Evolutionary conservation across 2,888 invertebrate genomes (phyloP), one percentile per base, ranked within the genome.

Genomic region (Eutolmus rufibarbis): DNA sequence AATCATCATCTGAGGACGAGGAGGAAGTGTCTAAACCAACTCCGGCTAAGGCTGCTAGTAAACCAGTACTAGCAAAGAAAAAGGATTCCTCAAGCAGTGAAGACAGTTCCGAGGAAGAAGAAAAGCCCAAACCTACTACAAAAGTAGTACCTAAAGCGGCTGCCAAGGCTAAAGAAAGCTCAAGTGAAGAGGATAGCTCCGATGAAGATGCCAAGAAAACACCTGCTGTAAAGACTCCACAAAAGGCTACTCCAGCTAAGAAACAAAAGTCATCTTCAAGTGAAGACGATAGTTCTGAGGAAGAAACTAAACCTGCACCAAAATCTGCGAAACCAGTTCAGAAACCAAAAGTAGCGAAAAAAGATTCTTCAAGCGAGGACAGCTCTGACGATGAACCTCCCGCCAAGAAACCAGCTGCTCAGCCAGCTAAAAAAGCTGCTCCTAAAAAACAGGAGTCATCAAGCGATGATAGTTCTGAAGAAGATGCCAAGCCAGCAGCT

Each of bases 241-340:
- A 3, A n/a, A 74, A 43, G 2, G 91, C 87, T 57, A 16, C 37
- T 57, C 28, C 37, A 23, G 90, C 57, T 86, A 87, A 57, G 74
- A 85, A 88, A 46, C 86, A 46, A 74, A 23, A 82, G 19, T 56
- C 81, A 5, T 89, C 89, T 87, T 90, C 90, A 86, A 91, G 88
- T 90, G 93, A 93, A 87, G 93, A 93, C 87, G 92, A 93, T 34
- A 93, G 91, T 86, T 90, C 90, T 16, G 93, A 93, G 78, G 92
- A 92, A 43, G 92, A 91, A 85, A 89, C 89, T 43, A 66, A 89
- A 8, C 87, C 89, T 8, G 77, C 87, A 86, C 57, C 85, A 87
- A 56, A 56, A 56, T 37, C 89, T 89, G 56, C 89, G 57, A 88
- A 81, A 9, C 57, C 74, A 40, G 74, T 89, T 12, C 89, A 90